These are phyloP conservation scores for Euwallacea fornicatus DNA, from an alignment of 1,140 invertebrate species.

Conservation along the genomic window DNA sequence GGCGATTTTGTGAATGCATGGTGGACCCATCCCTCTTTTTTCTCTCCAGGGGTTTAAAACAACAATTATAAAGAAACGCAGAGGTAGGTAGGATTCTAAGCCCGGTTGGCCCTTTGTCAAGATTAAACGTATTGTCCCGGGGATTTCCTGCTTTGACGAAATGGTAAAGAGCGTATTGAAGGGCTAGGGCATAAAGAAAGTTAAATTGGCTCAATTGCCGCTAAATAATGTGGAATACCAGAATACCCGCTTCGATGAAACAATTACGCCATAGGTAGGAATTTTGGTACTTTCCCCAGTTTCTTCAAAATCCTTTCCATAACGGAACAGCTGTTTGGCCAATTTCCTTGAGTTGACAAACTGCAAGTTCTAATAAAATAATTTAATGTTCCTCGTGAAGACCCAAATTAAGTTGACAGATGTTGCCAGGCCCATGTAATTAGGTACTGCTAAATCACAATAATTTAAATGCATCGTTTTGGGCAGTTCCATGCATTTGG, in stretches of 20 bases:
- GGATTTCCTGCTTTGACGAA: neutral
- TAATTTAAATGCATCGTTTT: conserved; percentile 17
- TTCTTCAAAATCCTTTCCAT: neutral
- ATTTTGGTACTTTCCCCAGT: neutral
- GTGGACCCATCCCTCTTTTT: conserved; percentile 13
- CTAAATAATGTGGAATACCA: too few species aligned
- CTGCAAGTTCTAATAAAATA: conserved; percentile 10
- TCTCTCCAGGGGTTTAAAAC: conserved; percentile 35
- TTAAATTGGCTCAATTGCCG: neutral
- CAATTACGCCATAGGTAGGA: neutral
- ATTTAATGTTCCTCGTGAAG: conserved; percentile 13
- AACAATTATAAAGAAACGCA: conserved; percentile 35
- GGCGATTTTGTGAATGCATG: conserved; percentile 28
- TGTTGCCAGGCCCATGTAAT: conserved; percentile 16
- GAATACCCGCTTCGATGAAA: too few species aligned
- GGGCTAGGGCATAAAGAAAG: neutral
- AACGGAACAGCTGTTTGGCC: neutral
- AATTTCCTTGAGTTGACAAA: conserved; percentile 11
- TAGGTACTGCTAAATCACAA: conserved; percentile 23
- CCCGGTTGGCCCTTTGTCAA: conserved; percentile 5
- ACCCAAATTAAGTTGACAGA: conserved; percentile 21
- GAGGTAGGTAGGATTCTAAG: conserved; percentile 24
- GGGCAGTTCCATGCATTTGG: neutral
- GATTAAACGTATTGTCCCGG: conserved; percentile 9
- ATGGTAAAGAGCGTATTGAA: conserved; percentile 3